Conservation (phyloP, 2,797 vertebrate genomes). For the Enteromius viviparus region DNA sequence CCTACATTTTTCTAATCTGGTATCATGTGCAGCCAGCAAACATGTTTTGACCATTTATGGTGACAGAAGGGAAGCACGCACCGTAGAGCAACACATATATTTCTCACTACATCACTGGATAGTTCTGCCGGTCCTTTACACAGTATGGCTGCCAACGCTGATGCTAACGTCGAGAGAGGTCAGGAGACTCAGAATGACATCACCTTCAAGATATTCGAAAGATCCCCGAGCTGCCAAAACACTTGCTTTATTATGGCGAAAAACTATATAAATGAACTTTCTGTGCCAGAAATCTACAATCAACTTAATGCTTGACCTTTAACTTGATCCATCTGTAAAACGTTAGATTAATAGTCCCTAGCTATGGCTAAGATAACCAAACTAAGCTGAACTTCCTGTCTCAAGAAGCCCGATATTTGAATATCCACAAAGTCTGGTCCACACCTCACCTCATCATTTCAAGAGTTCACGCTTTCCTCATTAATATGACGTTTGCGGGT, state of each 20-base stretch:
- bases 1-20: neutral
- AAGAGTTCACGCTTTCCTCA: too few relatives aligned
- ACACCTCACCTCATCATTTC: neutral
- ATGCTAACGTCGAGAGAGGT: slow-evolving; percentile 12
- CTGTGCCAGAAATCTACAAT: neutral
- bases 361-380: neutral
- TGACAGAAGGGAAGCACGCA: neutral
- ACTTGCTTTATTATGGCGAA: slow-evolving; percentile 1
- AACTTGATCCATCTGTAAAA: slow-evolving; percentile 12
- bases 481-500: too few relatives aligned
- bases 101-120: slow-evolving; percentile 27
- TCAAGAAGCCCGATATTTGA: neutral
- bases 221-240: slow-evolving; percentile 13
- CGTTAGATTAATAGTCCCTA: neutral
- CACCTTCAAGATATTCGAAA: slow-evolving; percentile 27
- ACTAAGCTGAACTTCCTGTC: neutral
- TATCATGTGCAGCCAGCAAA: slow-evolving; percentile 24
- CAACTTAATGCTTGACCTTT: neutral
- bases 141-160: slow-evolving; percentile 3
- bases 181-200: slow-evolving; percentile 27
- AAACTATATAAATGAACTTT: neutral
- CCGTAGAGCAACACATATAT: neutral
- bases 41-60: slow-evolving; percentile 45
- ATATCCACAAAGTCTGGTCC: neutral
- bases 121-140: neutral